Base-by-base conservation (phyloP, 2,888 invertebrate genomes). In the Agrotis exclamationis region DNA sequence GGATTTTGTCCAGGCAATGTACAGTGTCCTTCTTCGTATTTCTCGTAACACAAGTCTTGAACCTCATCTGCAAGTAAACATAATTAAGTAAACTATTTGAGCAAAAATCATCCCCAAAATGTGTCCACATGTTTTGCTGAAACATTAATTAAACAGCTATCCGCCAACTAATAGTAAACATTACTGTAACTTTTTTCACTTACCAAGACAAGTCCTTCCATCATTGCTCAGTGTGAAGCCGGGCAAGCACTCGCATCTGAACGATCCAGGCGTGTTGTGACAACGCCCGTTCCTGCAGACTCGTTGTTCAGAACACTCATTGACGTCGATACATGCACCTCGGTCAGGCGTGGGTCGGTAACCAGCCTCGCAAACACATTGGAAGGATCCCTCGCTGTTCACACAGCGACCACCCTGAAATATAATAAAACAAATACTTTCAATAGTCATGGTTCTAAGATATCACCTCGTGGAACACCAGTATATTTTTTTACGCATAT, bases 351-450 rank as follows among this genome's bases (percentile, higher is more conserved):
- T 97, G 93, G 80, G 97, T 0, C 97, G 96, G 93, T 98, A 98
- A 14, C 98, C 99, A 7, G 97, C 97, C 70, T 98, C 98, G 92
- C 99, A 99, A 84, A 98, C 97, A 93, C 98, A 98, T 51, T 97
- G 97, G 95, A 98, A 98, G 0, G 98, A 98, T 0, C 98, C 98
- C 33, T 97, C 96, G n/a, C 98, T 97, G 93, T 98, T 99, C 68
- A 98, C 96, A 90, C 98, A 99, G 18, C 97, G 97, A 0, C 98
- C 98, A 47, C 98, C 98, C 90, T 97, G 96, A 18, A 51, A 56
- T 24, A 1, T 13, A 51, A 24, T 3, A n/a, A 1, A 18, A 51
- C 16, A 14, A n/a, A 47, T 20, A 11, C 1, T 24, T 58, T 3
- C n/a, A 58, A 45, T 54, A n/a, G 3, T 16, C n/a, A 2, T 51